phyloP scores from a whole-genome alignment of 2,797 vertebrate genomes.

The Oreochromis grahami region DNA sequence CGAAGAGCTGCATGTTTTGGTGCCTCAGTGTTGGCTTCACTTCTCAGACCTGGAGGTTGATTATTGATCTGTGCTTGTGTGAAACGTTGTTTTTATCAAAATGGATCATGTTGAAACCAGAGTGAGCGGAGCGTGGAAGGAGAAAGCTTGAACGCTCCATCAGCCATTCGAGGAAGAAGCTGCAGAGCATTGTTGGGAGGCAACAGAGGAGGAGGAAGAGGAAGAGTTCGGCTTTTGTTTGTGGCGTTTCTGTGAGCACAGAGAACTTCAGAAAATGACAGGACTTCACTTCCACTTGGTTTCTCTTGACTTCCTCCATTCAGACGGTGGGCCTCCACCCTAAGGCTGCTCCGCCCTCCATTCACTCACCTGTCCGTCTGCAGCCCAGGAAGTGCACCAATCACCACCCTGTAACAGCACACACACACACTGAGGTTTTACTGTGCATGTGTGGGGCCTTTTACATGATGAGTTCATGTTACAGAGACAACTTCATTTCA shows the following conservation, averaged over 20 bases:
- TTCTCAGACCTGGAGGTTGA: background rate
- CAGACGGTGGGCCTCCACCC: slow-evolving; percentile 11
- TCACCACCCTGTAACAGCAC: slow-evolving; percentile 9
- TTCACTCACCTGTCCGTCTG: background rate
- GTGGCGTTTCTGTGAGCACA: background rate
- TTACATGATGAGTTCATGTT: too few species aligned
- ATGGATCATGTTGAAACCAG: background rate
- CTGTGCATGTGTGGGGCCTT: background rate
- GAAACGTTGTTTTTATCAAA: background rate
- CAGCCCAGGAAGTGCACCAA: slow-evolving; percentile 5
- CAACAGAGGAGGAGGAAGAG: background rate
- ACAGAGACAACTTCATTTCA: background rate
- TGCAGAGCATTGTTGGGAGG: background rate
- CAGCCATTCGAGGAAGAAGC: background rate
- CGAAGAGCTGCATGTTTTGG: background rate
- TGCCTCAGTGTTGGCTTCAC: background rate
- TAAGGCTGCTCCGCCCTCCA: background rate
- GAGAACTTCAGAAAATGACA: slow-evolving; percentile 16
- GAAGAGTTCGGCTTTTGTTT: background rate
- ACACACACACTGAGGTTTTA: background rate
- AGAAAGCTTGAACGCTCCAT: background rate
- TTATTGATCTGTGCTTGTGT: background rate
- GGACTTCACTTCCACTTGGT: slow-evolving; percentile 21
- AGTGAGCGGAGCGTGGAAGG: background rate
- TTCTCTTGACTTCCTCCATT: slow-evolving; percentile 10